Conservation (phyloP, 2,888 invertebrate species). For the Erannis defoliaria region DNA sequence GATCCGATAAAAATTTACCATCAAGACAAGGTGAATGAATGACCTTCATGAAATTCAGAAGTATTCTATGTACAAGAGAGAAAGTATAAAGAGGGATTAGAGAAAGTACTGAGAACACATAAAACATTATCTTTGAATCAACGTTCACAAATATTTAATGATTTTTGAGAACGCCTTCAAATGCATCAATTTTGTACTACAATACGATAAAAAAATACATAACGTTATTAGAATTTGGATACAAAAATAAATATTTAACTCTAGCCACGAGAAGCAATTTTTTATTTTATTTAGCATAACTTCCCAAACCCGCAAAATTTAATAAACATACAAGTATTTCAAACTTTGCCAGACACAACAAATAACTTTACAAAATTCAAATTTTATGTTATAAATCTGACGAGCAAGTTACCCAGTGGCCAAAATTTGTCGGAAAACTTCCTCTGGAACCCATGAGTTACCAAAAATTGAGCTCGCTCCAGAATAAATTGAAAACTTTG, state of each 20-base stretch:
- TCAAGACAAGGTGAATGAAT: too few species aligned
- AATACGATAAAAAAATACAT: too few species aligned
- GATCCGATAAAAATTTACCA: too few species aligned
- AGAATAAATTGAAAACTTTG: slow-evolving; percentile 32
- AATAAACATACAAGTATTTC: neutral
- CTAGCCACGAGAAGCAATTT: too few species aligned
- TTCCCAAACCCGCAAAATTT: neutral
- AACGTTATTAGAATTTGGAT: too few species aligned
- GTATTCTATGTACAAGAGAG: neutral
- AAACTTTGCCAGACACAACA: neutral
- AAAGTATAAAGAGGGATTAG: neutral
- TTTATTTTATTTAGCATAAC: too few species aligned
- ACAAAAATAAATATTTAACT: too few species aligned
- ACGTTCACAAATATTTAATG: slow-evolving; percentile 8
- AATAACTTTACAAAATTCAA: neutral
- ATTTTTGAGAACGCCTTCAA: neutral
- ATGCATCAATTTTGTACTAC: neutral
- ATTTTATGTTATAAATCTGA: slow-evolving; percentile 5
- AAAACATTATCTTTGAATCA: slow-evolving; percentile 2
- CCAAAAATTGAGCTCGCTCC: slow-evolving; percentile 17
- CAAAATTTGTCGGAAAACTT: slow-evolving; percentile 26
- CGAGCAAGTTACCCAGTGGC: neutral
- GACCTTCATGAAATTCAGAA: neutral
- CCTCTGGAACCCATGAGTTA: slow-evolving; percentile 5
- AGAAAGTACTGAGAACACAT: neutral